Evolutionary conservation across 2,888 invertebrate genomes (phyloP), one percentile per base, ranked within the genome.

Genomic region (Cephus pygmeus): DNA sequence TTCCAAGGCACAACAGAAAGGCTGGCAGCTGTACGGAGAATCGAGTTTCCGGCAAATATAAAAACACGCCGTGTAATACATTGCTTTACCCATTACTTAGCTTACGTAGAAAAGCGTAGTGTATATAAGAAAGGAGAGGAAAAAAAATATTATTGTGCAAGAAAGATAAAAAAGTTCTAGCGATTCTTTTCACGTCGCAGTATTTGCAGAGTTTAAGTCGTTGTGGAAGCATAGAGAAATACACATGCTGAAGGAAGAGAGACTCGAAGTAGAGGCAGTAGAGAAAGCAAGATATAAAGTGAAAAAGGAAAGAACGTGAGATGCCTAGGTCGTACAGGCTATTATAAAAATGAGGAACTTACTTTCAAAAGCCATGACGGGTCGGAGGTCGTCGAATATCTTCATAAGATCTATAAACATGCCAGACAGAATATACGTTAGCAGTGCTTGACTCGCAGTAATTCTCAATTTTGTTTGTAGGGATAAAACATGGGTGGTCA

Each of bases 391-490:
- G 74, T 87, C 85, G 73, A 90, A 84, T 82, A 88, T 87, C 81
- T 88, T 88, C 85, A 88, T 85, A 81, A 90, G 80, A 81, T 90
- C 90, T 91, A 84, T 30, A 87, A 78, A 78, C 78, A 78, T 71
- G 78, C 78, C 78, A 78, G 78, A 78, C 73, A 78, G 33, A 78
- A 76, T 78, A 76, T 69, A 75, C n/a, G 75, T 78, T 78, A 78
- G 78, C 78, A 31, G 75, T 75, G 40, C 75, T 75, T 69, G 73
- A 69, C 69, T 75, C 76, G 69, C 75, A 56, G 36, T 34, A 77
- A 34, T 69, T 69, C n/a, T 34, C 15, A 36, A 40, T 76, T 74
- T 34, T 68, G 4, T 77, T 69, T 69, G 73, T 33, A 36, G 36
- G 34, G 77, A 77, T 71, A 34, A 56, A 56, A 56, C 9, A 9